Evolutionary conservation across 1,140 invertebrate genomes (phyloP).

Genomic region (Hyphantria cunea): DNA sequence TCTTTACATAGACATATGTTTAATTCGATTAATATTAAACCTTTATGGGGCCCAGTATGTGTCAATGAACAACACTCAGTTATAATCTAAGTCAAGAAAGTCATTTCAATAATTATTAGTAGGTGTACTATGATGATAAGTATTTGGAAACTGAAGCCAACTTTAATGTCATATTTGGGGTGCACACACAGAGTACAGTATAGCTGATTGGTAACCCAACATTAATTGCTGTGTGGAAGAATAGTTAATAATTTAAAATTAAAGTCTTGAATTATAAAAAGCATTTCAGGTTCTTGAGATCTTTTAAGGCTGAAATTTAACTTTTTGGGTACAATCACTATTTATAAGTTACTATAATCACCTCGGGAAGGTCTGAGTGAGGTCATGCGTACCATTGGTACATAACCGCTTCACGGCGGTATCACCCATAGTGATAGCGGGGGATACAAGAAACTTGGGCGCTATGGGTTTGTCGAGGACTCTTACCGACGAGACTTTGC

Average conservation of each 20-base stretch:
- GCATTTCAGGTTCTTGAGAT: too few relatives aligned
- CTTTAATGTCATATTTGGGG: constrained; percentile 79
- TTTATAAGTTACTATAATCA: constrained; percentile 51
- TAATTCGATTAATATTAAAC: too few relatives aligned
- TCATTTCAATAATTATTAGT: too few relatives aligned
- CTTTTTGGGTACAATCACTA: too few relatives aligned
- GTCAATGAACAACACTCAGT: too few relatives aligned
- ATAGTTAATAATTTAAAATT: too few relatives aligned
- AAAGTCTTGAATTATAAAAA: too few relatives aligned
- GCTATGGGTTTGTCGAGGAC: constrained; percentile 50
- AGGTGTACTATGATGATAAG: constrained; percentile 54
- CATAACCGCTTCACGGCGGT: constrained; percentile 62
- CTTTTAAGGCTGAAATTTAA: too few relatives aligned
- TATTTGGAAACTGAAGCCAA: constrained; percentile 48
- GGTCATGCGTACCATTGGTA: constrained; percentile 52
- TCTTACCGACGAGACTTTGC: constrained; percentile 55
- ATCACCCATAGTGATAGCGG: constrained; percentile 58
- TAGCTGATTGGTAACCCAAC: constrained; percentile 18
- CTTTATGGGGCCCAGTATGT: too few relatives aligned
- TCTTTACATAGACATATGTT: too few relatives aligned
- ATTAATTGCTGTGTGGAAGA: too few relatives aligned
- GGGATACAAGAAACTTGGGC: constrained; percentile 68
- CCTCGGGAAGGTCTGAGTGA: constrained; percentile 82
- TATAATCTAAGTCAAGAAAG: too few relatives aligned
- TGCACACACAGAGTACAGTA: constrained; percentile 65